A percentile compares a stretch with the other conserved stretches of the same genome.
phyloP scores from a whole-genome alignment of 2,113 vertebrate genomes.

The Myiopsitta monachus region DNA sequence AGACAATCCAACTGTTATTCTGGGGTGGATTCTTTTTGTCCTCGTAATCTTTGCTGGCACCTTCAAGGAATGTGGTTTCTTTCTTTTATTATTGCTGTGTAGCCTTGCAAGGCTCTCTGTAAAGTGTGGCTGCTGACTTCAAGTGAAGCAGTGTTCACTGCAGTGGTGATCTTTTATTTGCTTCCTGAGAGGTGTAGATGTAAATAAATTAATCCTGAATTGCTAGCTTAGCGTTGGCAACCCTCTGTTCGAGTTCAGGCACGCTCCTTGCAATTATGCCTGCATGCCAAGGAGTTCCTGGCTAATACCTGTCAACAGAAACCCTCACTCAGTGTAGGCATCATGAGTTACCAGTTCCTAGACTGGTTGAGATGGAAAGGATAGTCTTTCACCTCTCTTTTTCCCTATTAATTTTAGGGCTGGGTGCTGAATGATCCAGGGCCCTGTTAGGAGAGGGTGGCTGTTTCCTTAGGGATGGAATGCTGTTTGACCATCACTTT shows the following conservation, averaged over 20 bases:
- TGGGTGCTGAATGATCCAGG: neutral
- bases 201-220: constrained; percentile 14
- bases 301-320: constrained; percentile 20
- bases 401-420: constrained; percentile 12
- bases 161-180: neutral
- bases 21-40: accelerated
- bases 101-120: neutral
- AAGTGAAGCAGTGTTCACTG: neutral
- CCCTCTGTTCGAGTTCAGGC: neutral
- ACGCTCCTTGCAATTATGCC: neutral
- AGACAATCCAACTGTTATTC: neutral
- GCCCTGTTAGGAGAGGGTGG: neutral
- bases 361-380: neutral
- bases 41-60: neutral
- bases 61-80: neutral
- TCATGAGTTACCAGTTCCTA: constrained; percentile 1
- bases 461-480: neutral
- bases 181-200: neutral
- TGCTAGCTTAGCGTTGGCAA: neutral
- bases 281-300: neutral
- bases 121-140: neutral
- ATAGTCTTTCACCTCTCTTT: neutral
- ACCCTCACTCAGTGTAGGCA: neutral
- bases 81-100: neutral
- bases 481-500: neutral